Percentiles rank a stretch among this genome's conserved stretches.
These are phyloP conservation scores for Harpagifer antarcticus DNA, from an alignment of 2,797 vertebrate species.

Conservation along the genomic window DNA sequence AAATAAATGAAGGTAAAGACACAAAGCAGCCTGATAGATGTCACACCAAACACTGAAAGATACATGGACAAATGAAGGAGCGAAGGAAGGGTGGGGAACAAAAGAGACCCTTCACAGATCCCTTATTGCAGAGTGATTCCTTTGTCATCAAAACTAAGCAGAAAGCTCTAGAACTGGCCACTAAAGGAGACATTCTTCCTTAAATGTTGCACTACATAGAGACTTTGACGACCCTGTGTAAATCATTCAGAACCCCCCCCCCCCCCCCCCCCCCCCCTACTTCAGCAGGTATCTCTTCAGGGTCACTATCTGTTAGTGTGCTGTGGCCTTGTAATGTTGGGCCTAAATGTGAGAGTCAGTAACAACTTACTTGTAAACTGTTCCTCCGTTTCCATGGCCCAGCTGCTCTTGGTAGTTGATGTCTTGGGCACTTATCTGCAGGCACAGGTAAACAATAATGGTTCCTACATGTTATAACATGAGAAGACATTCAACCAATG, in stretches of 20 bases:
- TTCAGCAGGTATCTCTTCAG: slow-evolving; percentile 4
- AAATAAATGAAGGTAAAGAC: slow-evolving; percentile 74
- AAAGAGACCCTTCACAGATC: slow-evolving; percentile 22
- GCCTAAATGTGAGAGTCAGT: background rate
- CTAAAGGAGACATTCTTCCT: background rate
- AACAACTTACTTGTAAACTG: slow-evolving; percentile 96
- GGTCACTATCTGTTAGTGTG: slow-evolving; percentile 19
- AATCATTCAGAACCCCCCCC: slow-evolving; percentile 5
- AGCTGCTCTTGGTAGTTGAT: slow-evolving; percentile 97
- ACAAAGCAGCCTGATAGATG: slow-evolving; percentile 67
- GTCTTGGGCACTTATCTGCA: slow-evolving; percentile 98
- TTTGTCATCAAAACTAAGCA: slow-evolving; percentile 12
- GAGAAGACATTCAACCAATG: slow-evolving; percentile 39
- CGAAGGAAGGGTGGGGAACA: slow-evolving; percentile 10
- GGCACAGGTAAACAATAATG: slow-evolving; percentile 36
- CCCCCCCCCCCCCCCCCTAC: background rate
- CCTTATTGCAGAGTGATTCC: background rate
- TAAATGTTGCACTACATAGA: slow-evolving; percentile 14
- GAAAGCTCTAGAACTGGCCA: slow-evolving; percentile 12
- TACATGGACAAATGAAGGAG: slow-evolving; percentile 44
- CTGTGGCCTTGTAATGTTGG: slow-evolving; percentile 15
- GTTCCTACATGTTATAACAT: slow-evolving; percentile 30
- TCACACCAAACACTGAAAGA: slow-evolving; percentile 61
- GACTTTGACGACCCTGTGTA: slow-evolving; percentile 2
- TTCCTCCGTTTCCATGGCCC: slow-evolving; percentile 97